Percentiles rank a stretch among this genome's conserved stretches.
These are phyloP conservation scores for Sebastes vulpes DNA, from an alignment of 2,797 vertebrate genomes.

Conservation along the genomic window DNA sequence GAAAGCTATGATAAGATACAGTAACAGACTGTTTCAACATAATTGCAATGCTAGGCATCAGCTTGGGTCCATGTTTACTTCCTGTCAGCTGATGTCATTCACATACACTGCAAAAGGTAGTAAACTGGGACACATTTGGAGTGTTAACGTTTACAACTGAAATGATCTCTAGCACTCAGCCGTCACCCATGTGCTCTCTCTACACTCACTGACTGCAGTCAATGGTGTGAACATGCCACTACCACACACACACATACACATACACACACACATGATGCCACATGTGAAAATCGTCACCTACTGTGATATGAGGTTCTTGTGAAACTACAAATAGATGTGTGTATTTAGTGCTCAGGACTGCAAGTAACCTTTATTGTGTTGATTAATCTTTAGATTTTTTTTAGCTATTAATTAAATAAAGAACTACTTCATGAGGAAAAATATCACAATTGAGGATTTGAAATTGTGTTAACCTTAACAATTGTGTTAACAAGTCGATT, in stretches of 20 bases:
- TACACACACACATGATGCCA: background rate
- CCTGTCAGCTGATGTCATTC: no score
- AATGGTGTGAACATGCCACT: constrained; percentile 36
- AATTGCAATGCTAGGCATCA: no score
- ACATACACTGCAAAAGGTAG: no score
- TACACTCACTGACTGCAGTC: constrained; percentile 2
- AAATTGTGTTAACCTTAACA: background rate
- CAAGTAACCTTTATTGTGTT: background rate
- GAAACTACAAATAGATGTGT: background rate
- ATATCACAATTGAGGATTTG: background rate
- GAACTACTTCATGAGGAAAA: background rate
- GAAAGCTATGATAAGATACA: background rate
- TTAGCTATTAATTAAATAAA: background rate
- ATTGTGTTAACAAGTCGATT: background rate
- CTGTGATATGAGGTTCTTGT: background rate
- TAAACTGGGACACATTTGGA: no score
- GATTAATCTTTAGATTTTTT: background rate
- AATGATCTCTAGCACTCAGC: constrained; percentile 28
- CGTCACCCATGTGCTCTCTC: constrained; percentile 45
- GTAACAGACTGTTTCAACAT: background rate
- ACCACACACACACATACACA: background rate
- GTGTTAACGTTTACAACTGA: no score
- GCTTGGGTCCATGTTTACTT: no score
- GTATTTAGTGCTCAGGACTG: background rate
- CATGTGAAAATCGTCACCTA: background rate